Conservation (phyloP, 2,113 vertebrate genomes). For the Dendropsophus ebraccatus region DNA sequence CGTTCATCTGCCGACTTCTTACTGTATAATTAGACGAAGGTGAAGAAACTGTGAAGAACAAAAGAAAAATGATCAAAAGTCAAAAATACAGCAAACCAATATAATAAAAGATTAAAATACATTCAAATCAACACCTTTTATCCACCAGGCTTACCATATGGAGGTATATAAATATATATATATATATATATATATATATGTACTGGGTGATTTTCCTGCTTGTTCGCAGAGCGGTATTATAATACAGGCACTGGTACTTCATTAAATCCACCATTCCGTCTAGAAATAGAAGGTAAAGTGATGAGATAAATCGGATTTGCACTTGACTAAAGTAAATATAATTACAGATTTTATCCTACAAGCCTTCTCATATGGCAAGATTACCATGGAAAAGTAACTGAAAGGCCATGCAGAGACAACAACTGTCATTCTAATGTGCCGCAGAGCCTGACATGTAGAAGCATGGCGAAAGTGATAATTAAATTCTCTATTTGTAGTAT, state of each 20-base stretch:
- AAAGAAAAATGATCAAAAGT: too few relatives aligned
- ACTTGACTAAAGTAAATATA: not conserved
- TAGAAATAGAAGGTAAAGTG: not conserved
- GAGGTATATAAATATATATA: not conserved
- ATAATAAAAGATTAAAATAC: not conserved
- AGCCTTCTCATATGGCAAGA: not conserved
- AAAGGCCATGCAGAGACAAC: not conserved
- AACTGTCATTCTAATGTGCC: not conserved
- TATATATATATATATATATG: too few relatives aligned
- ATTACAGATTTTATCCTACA: not conserved
- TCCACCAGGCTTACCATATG: not conserved
- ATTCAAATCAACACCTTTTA: not conserved
- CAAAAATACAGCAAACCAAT: too few relatives aligned
- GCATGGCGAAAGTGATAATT: too few relatives aligned
- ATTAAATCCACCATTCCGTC: not conserved
- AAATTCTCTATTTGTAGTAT: too few relatives aligned
- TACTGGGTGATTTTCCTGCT: not conserved
- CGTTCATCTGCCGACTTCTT: not conserved
- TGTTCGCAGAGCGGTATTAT: not conserved
- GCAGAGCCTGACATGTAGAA: not conserved
- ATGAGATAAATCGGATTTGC: not conserved
- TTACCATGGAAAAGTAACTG: not conserved
- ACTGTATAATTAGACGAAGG: not conserved
- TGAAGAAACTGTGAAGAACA: too few relatives aligned
- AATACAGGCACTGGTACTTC: not conserved